These are phyloP conservation scores for Oreochromis mossambicus DNA, from an alignment of 2,797 vertebrate species.

Conservation along the genomic window DNA sequence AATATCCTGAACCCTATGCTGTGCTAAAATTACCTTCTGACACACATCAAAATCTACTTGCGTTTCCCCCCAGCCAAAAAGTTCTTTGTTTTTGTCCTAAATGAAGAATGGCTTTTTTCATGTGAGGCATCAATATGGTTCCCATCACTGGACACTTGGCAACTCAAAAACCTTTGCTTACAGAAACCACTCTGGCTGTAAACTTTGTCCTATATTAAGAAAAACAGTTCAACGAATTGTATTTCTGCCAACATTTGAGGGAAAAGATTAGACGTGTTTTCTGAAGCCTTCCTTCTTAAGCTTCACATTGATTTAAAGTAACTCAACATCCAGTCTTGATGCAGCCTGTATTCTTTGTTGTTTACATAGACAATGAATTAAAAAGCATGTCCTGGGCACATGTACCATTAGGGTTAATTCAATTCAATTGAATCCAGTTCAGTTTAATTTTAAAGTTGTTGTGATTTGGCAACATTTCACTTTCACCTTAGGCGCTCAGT, in stretches of 20 bases:
- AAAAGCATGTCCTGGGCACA: neutral
- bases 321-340: neutral
- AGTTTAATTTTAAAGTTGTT: neutral
- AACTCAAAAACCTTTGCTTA: neutral
- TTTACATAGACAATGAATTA: neutral
- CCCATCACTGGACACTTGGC: neutral
- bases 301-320: neutral
- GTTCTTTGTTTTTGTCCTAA: neutral
- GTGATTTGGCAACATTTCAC: neutral
- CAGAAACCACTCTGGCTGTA: neutral
- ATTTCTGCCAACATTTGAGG: neutral
- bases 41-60: neutral
- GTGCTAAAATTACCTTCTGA: neutral
- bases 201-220: neutral
- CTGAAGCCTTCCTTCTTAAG: neutral
- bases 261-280: neutral
- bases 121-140: neutral
- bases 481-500: neutral
- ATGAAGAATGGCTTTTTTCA: neutral
- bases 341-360: neutral
- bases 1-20: neutral
- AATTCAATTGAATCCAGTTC: neutral
- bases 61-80: rapidly evolving
- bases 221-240: neutral
- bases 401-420: neutral